A percentile compares a stretch with the other conserved stretches of the same genome.
phyloP scores from a whole-genome alignment of 2,888 invertebrate species.

The Stenoptilia bipunctidactyla region DNA sequence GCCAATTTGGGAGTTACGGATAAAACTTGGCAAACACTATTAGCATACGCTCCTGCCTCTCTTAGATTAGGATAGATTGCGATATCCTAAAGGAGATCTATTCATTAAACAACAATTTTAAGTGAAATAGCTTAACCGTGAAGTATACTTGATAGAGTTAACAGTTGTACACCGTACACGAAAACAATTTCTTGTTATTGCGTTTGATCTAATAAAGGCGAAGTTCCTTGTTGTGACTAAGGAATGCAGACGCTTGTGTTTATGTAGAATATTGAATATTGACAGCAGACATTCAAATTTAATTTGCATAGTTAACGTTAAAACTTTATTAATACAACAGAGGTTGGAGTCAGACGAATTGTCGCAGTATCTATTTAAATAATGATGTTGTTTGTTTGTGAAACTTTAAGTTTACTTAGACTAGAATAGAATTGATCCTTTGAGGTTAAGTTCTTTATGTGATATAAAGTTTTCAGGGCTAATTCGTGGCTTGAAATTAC shows the following conservation, averaged over 20 bases:
- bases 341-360: too few relatives aligned
- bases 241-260: background rate
- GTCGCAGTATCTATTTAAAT: too few relatives aligned
- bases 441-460: too few relatives aligned
- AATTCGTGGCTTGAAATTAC: too few relatives aligned
- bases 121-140: too few relatives aligned
- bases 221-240: background rate
- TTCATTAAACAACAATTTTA: too few relatives aligned
- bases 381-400: too few relatives aligned
- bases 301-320: background rate
- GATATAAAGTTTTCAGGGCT: too few relatives aligned
- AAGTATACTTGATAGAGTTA: too few relatives aligned
- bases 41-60: conserved; percentile 24
- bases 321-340: too few relatives aligned
- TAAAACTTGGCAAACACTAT: conserved; percentile 16
- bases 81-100: conserved; percentile 23
- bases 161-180: background rate
- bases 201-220: background rate
- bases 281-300: background rate
- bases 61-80: conserved; percentile 21
- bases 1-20: conserved; percentile 1
- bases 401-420: too few relatives aligned
- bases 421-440: too few relatives aligned
- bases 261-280: background rate
- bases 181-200: background rate